Evolutionary conservation across 2,797 vertebrate species (phyloP).

Genomic region (Poecilia picta): DNA sequence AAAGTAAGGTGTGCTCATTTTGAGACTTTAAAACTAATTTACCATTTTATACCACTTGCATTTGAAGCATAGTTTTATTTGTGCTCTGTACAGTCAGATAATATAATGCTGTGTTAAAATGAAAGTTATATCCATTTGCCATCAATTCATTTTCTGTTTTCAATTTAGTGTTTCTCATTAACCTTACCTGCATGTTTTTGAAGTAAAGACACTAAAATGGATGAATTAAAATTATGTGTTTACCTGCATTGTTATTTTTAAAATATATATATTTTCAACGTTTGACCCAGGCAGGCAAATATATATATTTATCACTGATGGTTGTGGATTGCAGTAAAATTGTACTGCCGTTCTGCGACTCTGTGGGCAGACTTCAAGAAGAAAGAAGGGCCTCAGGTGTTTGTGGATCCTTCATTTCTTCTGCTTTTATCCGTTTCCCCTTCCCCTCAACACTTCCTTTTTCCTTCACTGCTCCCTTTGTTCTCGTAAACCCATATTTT

Average conservation of each 20-base stretch:
- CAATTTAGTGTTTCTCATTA: neutral
- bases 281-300: constrained; percentile 7
- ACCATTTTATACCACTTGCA: neutral
- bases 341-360: constrained; percentile 8
- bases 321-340: constrained; percentile 24
- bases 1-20: neutral
- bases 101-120: neutral
- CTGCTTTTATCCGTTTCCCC: constrained; percentile 8
- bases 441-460: constrained; percentile 7
- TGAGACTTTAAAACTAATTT: neutral
- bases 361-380: constrained; percentile 20
- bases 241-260: neutral
- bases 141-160: neutral
- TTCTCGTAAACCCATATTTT: constrained; percentile 40
- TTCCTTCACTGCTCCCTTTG: constrained; percentile 26
- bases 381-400: constrained; percentile 48
- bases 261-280: neutral
- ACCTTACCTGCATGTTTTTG: neutral
- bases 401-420: constrained; percentile 43
- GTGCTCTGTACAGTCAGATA: neutral
- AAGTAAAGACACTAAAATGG: neutral
- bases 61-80: neutral
- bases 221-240: neutral
- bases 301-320: constrained; percentile 3
- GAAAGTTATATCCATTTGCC: neutral